A percentile compares a stretch with the other conserved stretches of the same genome.
These are phyloP conservation scores for Tetropium fuscum DNA, from an alignment of 2,888 invertebrate species.

Conservation along the genomic window DNA sequence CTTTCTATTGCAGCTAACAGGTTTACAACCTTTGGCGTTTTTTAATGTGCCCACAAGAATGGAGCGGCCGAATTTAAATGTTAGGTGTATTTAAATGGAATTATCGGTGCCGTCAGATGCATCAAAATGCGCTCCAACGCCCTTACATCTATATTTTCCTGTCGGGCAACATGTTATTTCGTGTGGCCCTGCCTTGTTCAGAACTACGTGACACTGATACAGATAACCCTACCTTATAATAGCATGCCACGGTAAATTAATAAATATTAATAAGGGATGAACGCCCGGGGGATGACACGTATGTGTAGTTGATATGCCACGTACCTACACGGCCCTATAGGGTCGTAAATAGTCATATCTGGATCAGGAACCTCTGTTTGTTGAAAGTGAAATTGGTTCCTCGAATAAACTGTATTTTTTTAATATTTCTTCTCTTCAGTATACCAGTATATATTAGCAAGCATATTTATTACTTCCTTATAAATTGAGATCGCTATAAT, in stretches of 20 bases:
- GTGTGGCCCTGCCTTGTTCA: slow-evolving; percentile 51
- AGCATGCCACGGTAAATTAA: slow-evolving; percentile 37
- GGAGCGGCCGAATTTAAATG: slow-evolving; percentile 7
- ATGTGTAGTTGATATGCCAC: background rate
- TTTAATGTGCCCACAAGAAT: background rate
- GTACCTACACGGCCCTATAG: too few species aligned
- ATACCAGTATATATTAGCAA: too few species aligned
- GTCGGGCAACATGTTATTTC: slow-evolving; percentile 48
- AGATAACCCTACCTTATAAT: slow-evolving; percentile 35
- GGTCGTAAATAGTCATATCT: too few species aligned
- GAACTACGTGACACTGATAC: slow-evolving; percentile 44
- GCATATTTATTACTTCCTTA: too few species aligned
- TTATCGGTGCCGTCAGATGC: slow-evolving; percentile 11
- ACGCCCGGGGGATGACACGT: slow-evolving; percentile 10
- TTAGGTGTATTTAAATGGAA: slow-evolving; percentile 11
- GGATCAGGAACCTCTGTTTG: too few species aligned
- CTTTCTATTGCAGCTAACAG: too few species aligned
- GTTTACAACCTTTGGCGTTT: slow-evolving; percentile 1
- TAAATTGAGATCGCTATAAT: too few species aligned
- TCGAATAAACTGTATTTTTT: too few species aligned
- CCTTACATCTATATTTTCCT: slow-evolving; percentile 43
- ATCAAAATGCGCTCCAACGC: slow-evolving; percentile 39
- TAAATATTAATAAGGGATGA: slow-evolving; percentile 50
- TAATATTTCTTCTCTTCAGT: too few species aligned
- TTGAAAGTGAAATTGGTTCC: too few species aligned